Conservation (phyloP, 2,113 vertebrate genomes). For the Takifugu bimaculatus region DNA sequence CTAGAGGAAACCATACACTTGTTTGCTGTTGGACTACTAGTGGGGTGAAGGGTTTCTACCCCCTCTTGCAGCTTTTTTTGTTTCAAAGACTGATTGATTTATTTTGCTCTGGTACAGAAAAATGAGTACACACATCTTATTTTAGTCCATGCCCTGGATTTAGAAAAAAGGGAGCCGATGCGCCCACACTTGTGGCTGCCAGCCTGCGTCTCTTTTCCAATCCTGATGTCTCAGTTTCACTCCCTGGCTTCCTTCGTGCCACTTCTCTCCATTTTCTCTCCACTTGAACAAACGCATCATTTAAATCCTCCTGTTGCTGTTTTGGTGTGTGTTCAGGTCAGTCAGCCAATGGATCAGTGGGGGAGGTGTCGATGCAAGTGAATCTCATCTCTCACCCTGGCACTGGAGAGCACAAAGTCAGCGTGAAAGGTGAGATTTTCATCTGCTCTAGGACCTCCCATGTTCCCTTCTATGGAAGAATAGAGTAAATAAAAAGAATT, state of each 20-base stretch:
- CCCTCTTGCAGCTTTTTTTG: constrained; percentile 15
- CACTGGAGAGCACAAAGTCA: constrained; percentile 95
- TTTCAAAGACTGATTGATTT: neutral
- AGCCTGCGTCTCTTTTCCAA: constrained; percentile 17
- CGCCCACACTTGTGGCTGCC: constrained; percentile 22
- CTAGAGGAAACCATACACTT: constrained; percentile 33
- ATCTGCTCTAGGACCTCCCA: neutral
- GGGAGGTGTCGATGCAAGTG: constrained; percentile 91
- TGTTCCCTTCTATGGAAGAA: constrained; percentile 20
- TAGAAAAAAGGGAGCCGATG: neutral
- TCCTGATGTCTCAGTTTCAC: constrained; percentile 20
- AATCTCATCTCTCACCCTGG: constrained; percentile 88
- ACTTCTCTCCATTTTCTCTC: constrained; percentile 8
- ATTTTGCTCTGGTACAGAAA: constrained; percentile 10
- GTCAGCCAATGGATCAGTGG: constrained; percentile 82
- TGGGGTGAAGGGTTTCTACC: constrained; percentile 17
- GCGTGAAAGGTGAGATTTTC: constrained; percentile 84
- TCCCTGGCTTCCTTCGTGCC: constrained; percentile 14
- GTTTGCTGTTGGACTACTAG: constrained; percentile 12
- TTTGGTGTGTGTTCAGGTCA: constrained; percentile 61
- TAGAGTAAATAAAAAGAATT: constrained; percentile 7
- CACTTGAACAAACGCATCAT: constrained; percentile 36
- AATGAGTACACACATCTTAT: constrained; percentile 19
- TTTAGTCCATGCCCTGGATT: constrained; percentile 25
- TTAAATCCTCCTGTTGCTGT: constrained; percentile 51